Base-by-base conservation (phyloP, 1,140 invertebrate species). In the Andricus grossulariae region DNA sequence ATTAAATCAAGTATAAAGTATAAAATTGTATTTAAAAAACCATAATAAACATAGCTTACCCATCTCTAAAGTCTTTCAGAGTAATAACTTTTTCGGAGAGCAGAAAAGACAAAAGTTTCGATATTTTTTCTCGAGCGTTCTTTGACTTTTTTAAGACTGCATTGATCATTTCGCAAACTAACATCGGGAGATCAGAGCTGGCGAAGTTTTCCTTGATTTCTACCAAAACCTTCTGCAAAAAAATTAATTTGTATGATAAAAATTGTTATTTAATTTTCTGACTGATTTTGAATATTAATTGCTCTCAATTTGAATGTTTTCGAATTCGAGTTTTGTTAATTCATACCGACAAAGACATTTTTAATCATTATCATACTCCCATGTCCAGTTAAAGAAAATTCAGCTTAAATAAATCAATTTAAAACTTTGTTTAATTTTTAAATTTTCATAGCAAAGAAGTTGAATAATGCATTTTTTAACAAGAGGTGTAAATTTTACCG, bases 81-180 rank as follows among this genome's bases (percentile, higher is more conserved):
- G 77, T 82, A 18, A 89, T 80, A 55, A 72, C 72, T 25, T 84
- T 78, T 3, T 83, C 49, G 51, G 77, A 73, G 2, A 87, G 73
- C 12, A 86, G 76, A 51, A 83, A 66, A 19, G 81, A 76, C 13
- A 88, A 71, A 15, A 89, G 80, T 13, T 60, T 19, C 11, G 84
- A 82, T 49, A 82, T 77, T 39, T 78, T 77, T 71, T 82, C 66
- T 54, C 80, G 80, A 51, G 74, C 45, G 19, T 32, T 18, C 49
- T 55, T 52, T 15, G 81, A 71, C 55, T 84, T 86, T 76, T 89
- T 86, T 6, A 89, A 71, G 51, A 79, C 78, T 11, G 32, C 16
- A 51, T 87, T 86, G 10, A 88, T 82, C 11, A 79, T 71, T 77
- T 86, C 85, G 11, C 72, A 18, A 11, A 88, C 72, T 45, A 88